A percentile compares a stretch with the other conserved stretches of the same genome.
Evolutionary conservation across 2,797 vertebrate genomes (phyloP).

Genomic region (Spea hammondii): DNA sequence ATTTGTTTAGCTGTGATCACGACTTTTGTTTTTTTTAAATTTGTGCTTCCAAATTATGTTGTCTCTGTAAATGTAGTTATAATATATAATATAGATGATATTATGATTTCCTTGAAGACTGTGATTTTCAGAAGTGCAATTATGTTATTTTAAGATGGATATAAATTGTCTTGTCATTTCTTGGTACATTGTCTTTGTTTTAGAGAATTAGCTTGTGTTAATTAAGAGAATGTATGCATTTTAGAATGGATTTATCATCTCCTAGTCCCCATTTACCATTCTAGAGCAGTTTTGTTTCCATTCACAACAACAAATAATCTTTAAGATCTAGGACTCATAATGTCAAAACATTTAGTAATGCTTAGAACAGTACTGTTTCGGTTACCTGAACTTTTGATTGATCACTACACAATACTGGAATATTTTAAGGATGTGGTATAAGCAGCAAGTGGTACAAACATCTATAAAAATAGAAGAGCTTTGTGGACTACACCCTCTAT

Average conservation of each 20-base stretch:
- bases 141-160: neutral
- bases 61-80: neutral
- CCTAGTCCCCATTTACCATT: conserved; percentile 56
- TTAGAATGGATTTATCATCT: conserved; percentile 58
- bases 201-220: conserved; percentile 36
- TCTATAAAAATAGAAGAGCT: no score
- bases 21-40: neutral
- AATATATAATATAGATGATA: neutral
- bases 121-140: neutral
- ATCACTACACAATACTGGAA: conserved; percentile 48
- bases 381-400: conserved; percentile 47
- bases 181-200: conserved; percentile 38
- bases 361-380: conserved; percentile 55
- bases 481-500: no score
- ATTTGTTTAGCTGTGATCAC: neutral
- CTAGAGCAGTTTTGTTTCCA: conserved; percentile 43
- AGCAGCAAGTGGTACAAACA: neutral
- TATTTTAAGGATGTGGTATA: conserved; percentile 41
- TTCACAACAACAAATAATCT: conserved; percentile 57
- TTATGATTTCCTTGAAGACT: neutral
- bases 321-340: conserved; percentile 53
- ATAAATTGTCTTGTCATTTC: conserved; percentile 45
- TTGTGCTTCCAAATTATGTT: neutral
- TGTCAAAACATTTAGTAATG: conserved; percentile 56
- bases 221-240: conserved; percentile 44